Percentiles rank a stretch among this genome's conserved stretches.
These are phyloP conservation scores for Cantharis rustica DNA, from an alignment of 2,888 invertebrate species.

Conservation along the genomic window DNA sequence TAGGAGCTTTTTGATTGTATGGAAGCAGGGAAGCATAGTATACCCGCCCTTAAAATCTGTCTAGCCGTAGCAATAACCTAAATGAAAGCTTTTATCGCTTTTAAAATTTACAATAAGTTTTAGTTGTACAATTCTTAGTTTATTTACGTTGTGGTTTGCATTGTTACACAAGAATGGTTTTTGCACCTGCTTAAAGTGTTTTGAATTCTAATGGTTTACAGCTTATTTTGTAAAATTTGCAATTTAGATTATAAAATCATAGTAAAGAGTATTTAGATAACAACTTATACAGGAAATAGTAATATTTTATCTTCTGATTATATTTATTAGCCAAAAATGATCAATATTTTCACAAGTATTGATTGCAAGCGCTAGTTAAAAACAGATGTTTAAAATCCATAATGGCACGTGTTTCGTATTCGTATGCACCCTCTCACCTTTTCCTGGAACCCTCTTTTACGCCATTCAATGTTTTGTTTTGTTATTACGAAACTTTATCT, in stretches of 20 bases:
- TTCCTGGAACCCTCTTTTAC: background rate
- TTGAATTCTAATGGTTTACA: background rate
- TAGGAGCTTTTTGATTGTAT: slow-evolving; percentile 7
- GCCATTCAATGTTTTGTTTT: background rate
- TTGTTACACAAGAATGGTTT: background rate
- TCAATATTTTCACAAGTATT: background rate
- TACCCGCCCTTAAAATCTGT: slow-evolving; percentile 4
- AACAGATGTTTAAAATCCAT: slow-evolving; percentile 11
- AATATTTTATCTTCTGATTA: background rate
- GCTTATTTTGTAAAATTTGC: background rate
- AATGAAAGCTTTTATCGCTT: background rate
- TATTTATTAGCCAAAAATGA: background rate
- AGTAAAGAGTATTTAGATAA: background rate
- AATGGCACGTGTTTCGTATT: slow-evolving; percentile 6
- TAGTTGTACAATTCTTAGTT: background rate
- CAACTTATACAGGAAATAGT: background rate
- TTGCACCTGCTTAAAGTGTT: background rate
- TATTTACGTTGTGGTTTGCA: background rate
- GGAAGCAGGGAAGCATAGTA: background rate
- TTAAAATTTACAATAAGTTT: background rate
- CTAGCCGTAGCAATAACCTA: slow-evolving; percentile 7
- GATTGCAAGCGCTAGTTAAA: slow-evolving; percentile 4
- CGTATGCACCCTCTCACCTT: slow-evolving; percentile 14
- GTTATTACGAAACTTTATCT: background rate
- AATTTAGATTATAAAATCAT: background rate